Evolutionary conservation across 2,113 vertebrate species (phyloP).

Genomic region (Uria aalge): DNA sequence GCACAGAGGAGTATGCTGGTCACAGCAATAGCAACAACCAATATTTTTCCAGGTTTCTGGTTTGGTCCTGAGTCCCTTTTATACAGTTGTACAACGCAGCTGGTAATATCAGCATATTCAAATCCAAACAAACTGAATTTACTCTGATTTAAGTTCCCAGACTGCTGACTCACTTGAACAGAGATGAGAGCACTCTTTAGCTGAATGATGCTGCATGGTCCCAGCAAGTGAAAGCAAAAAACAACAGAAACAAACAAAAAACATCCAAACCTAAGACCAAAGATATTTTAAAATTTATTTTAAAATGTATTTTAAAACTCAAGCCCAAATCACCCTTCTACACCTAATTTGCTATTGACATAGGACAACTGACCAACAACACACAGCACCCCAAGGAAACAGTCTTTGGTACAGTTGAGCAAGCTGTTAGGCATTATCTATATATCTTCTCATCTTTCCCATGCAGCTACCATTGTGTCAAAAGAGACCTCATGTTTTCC

Average conservation of each 20-base stretch:
- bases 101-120: background rate
- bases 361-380: background rate
- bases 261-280: background rate
- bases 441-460: background rate
- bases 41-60: background rate
- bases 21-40: background rate
- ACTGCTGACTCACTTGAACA: background rate
- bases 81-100: background rate
- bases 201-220: background rate
- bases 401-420: background rate
- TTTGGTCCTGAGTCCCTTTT: background rate
- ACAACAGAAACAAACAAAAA: background rate
- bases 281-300: background rate
- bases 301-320: background rate
- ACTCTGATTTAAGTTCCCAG: background rate
- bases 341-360: background rate
- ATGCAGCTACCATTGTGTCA: background rate
- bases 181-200: background rate
- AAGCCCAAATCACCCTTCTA: background rate
- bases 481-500: background rate
- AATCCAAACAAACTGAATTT: background rate
- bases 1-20: background rate
- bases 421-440: background rate
- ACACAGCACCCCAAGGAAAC: background rate
- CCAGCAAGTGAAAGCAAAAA: background rate